Evolutionary conservation across 2,797 vertebrate genomes (phyloP).

Genomic region (Chaenodraco wilsoni): DNA sequence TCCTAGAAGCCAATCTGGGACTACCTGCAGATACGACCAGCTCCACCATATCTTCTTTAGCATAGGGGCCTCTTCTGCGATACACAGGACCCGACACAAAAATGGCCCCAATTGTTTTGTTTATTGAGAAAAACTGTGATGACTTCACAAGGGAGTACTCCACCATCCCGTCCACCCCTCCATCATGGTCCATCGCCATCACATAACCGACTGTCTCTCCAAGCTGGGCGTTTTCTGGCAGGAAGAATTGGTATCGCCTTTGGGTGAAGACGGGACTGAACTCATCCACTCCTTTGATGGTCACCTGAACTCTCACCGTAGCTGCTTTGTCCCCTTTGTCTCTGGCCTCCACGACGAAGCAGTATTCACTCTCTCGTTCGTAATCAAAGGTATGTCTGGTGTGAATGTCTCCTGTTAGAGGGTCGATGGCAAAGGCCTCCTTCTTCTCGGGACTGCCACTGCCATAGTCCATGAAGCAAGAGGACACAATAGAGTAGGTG

Average conservation of each 20-base stretch:
- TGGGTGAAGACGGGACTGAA: conserved; percentile 93
- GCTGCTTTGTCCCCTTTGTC: conserved; percentile 88
- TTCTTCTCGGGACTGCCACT: conserved; percentile 77
- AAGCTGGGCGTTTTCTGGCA: conserved; percentile 79
- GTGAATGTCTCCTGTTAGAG: conserved; percentile 88
- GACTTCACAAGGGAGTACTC: conserved; percentile 85
- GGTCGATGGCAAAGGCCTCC: conserved; percentile 89
- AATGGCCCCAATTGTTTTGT: conserved; percentile 87
- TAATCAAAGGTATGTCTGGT: conserved; percentile 91
- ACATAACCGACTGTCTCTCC: conserved; percentile 88
- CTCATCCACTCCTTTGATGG: conserved; percentile 90
- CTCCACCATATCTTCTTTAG: conserved; percentile 77
- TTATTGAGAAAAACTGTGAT: conserved; percentile 88
- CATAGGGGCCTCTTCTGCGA: conserved; percentile 69
- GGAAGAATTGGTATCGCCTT: conserved; percentile 87
- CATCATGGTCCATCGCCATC: conserved; percentile 89
- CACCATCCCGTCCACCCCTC: conserved; percentile 90
- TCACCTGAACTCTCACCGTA: conserved; percentile 85
- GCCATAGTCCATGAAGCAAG: conserved; percentile 84
- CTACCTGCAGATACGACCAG: conserved; percentile 87
- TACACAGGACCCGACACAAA: conserved; percentile 83
- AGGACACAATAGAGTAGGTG: conserved; percentile 89
- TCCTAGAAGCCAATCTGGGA: conserved; percentile 87
- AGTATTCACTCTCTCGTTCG: conserved; percentile 87
- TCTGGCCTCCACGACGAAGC: conserved; percentile 89